A percentile compares a stretch with the other conserved stretches of the same genome.
These are phyloP conservation scores for Corvus moneduloides DNA, from an alignment of 2,113 vertebrate genomes.

Conservation along the genomic window DNA sequence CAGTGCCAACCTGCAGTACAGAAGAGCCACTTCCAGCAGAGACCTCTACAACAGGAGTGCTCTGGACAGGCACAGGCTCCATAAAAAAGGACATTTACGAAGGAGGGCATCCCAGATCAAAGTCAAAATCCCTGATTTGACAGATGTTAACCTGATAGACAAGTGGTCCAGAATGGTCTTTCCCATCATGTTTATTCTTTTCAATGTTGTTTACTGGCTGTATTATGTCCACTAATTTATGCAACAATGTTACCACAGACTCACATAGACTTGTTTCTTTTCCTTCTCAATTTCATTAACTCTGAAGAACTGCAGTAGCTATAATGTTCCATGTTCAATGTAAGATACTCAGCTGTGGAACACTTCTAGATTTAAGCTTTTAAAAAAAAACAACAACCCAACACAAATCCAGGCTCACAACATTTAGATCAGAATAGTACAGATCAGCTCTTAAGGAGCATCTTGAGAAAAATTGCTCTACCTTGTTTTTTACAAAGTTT, in stretches of 20 bases:
- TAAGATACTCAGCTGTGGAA: constrained; percentile 64
- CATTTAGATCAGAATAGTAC: constrained; percentile 31
- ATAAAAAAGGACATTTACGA: constrained; percentile 82
- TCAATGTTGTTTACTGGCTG: constrained; percentile 95
- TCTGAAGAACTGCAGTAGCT: constrained; percentile 60
- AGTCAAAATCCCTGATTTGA: constrained; percentile 94
- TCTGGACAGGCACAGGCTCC: constrained; percentile 78
- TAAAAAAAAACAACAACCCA: neutral
- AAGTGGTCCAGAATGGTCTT: constrained; percentile 96
- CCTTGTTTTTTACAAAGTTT: constrained; percentile 24
- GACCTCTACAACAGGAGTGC: constrained; percentile 79
- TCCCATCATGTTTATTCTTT: constrained; percentile 90
- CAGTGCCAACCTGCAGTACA: constrained; percentile 88
- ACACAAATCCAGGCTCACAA: neutral
- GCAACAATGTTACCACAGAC: neutral
- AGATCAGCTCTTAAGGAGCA: constrained; percentile 22
- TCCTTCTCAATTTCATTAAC: constrained; percentile 42
- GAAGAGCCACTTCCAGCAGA: constrained; percentile 82
- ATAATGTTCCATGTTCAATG: constrained; percentile 43
- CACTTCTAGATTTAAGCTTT: constrained; percentile 8
- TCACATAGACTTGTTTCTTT: constrained; percentile 36
- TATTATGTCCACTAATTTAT: constrained; percentile 89
- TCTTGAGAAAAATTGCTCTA: neutral
- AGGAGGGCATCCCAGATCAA: constrained; percentile 90
- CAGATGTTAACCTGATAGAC: constrained; percentile 94